A percentile compares a stretch with the other conserved stretches of the same genome.
These are phyloP conservation scores for Arrhamphus sclerolepis DNA, from an alignment of 2,797 vertebrate genomes.

Conservation along the genomic window DNA sequence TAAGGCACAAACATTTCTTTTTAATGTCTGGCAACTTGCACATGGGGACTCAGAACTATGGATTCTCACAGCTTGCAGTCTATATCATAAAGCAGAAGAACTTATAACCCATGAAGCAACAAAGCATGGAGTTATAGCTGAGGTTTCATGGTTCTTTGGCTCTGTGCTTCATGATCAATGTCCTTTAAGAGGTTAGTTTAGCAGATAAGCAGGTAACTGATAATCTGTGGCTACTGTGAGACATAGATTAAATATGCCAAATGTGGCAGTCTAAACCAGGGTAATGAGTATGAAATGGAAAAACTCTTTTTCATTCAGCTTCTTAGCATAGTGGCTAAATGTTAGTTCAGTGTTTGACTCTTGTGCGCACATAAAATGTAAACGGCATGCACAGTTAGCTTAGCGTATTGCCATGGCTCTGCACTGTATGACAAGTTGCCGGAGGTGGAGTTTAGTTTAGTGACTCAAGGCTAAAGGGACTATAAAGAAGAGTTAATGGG, in stretches of 20 bases:
- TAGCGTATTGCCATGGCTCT: slow-evolving; percentile 45
- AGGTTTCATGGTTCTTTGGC: slow-evolving; percentile 18
- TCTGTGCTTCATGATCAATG: slow-evolving; percentile 56
- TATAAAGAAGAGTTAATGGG: slow-evolving; percentile 79
- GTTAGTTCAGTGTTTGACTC: slow-evolving; percentile 62
- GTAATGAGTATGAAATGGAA: slow-evolving; percentile 27
- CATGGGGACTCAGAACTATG: slow-evolving; percentile 13
- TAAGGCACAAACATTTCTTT: background rate
- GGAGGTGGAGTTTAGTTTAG: slow-evolving; percentile 68
- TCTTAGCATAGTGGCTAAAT: slow-evolving; percentile 58
- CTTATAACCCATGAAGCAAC: slow-evolving; percentile 54
- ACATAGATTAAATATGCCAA: slow-evolving; percentile 39
- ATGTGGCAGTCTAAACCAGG: slow-evolving; percentile 25
- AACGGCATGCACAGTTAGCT: slow-evolving; percentile 64
- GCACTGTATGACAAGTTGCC: slow-evolving; percentile 59
- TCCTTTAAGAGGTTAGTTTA: slow-evolving; percentile 55
- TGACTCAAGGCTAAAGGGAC: slow-evolving; percentile 76
- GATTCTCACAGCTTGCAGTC: slow-evolving; percentile 23
- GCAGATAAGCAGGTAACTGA: slow-evolving; percentile 64
- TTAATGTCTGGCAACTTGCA: slow-evolving; percentile 13
- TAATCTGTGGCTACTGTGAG: slow-evolving; percentile 52
- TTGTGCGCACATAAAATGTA: slow-evolving; percentile 65
- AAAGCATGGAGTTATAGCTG: slow-evolving; percentile 46
- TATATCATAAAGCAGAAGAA: slow-evolving; percentile 52
- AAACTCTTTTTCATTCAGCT: slow-evolving; percentile 35